Evolutionary conservation across 2,113 vertebrate species (phyloP).

Genomic region (Chamaetylas fuelleborni): DNA sequence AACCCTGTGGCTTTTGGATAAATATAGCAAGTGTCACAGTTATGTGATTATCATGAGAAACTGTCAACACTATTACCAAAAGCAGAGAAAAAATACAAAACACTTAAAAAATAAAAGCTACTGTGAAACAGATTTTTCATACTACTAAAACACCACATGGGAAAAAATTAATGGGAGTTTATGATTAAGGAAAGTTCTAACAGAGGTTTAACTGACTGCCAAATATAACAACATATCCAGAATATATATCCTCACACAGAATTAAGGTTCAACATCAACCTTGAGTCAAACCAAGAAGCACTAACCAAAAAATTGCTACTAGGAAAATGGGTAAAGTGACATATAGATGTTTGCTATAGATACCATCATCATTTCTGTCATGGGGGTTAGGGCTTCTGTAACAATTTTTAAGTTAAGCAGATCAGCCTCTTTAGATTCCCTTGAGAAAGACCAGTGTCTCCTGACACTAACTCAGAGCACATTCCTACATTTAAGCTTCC

Average conservation of each 20-base stretch:
- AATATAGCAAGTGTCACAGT: neutral
- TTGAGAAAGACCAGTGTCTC: neutral
- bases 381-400: neutral
- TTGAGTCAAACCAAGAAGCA: neutral
- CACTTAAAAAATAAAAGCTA: neutral
- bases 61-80: neutral
- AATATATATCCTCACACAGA: neutral
- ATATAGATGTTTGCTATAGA: accelerated
- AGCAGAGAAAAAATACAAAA: neutral
- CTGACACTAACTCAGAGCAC: neutral
- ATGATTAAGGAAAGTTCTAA: neutral
- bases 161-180: neutral
- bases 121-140: neutral
- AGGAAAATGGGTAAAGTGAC: neutral
- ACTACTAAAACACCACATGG: neutral
- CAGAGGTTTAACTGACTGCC: neutral
- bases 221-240: neutral
- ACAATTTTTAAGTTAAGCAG: neutral
- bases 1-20: neutral
- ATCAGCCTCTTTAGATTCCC: neutral
- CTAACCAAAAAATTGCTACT: neutral
- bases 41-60: neutral
- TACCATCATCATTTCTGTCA: neutral
- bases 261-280: neutral
- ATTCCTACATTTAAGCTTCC: neutral